A percentile compares a stretch with the other conserved stretches of the same genome.
phyloP scores from a whole-genome alignment of 2,797 vertebrate species.

The Tamandua tetradactyla region DNA sequence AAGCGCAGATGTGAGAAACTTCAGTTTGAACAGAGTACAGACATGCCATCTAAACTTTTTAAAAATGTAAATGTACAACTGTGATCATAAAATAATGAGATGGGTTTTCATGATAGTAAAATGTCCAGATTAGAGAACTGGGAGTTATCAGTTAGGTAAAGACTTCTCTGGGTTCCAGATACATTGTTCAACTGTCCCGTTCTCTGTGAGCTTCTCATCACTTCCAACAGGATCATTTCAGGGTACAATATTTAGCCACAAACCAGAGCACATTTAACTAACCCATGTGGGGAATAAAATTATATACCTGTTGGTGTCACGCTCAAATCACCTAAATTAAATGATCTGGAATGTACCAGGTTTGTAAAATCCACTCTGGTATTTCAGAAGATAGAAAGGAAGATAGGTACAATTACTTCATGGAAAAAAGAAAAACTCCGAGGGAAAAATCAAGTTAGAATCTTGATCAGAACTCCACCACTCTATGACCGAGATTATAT shows the following conservation, averaged over 20 bases:
- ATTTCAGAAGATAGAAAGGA: background rate
- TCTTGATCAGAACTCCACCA: background rate
- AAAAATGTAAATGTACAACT: background rate
- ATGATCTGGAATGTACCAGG: background rate
- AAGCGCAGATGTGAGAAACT: background rate
- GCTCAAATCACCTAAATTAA: background rate
- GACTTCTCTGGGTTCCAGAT: background rate
- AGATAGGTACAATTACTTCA: background rate
- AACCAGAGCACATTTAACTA: background rate
- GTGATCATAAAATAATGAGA: background rate
- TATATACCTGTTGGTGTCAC: background rate
- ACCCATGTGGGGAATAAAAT: background rate
- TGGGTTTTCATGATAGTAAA: background rate
- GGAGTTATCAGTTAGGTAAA: fast-evolving
- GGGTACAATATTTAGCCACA: background rate
- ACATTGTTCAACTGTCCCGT: fast-evolving
- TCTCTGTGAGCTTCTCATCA: background rate
- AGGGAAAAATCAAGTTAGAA: background rate
- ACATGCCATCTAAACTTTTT: background rate
- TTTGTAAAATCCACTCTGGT: background rate
- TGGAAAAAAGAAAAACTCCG: constrained; percentile 9
- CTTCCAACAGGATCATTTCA: background rate
- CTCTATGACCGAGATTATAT: background rate
- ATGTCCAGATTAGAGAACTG: background rate
- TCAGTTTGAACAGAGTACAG: background rate